Base-by-base conservation (phyloP, 2,797 vertebrate species). In the Spinus olivaceus region DNA sequence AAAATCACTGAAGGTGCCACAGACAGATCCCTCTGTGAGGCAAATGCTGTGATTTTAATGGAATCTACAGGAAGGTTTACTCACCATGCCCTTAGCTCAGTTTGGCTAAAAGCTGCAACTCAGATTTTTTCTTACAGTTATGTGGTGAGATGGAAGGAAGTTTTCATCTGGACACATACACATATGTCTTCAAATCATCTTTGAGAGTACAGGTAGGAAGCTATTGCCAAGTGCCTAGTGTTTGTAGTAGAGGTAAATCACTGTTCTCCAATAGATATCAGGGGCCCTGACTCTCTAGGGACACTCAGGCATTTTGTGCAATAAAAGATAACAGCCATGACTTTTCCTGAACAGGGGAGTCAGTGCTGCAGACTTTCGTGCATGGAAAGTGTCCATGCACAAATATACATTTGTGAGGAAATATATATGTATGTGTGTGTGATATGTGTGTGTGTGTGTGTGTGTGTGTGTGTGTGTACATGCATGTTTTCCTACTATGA, bases 251-350 rank as follows among this genome's bases (percentile, higher is more conserved):
- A 81, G 33, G 23, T 64, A 80, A 70, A 77, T 44, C 39, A 23
- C n/a, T 33, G 8, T 11, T 82, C n/a, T 84, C 57, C 50, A 42
- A 22, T 2, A 60, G 71, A 14, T 64, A 32, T 4, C 0, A 0
- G 8, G 11, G 18, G 11, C 21, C 54, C 46, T 60, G 37, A 33
- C 20, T 59, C 23, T 53, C 25, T 27, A 71, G 42, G 6, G 27
- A 50, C 30, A 18, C 12, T 90, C 10, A 28, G 27, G 39, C 23
- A 51, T 73, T 42, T 54, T 1, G 0, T 54, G 16, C 10, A 35
- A 37, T 41, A 9, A 50, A 59, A 86, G 80, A 30, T 6, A 88
- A 7, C 39, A 74, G 3, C 3, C 12, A 16, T 35, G 17, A 8
- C 32, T 71, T 71, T 83, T 86, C 17, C 47, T 59, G 33, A 81